These are phyloP conservation scores for Ranitomeya imitator DNA, from an alignment of 2,113 vertebrate species.

Conservation along the genomic window DNA sequence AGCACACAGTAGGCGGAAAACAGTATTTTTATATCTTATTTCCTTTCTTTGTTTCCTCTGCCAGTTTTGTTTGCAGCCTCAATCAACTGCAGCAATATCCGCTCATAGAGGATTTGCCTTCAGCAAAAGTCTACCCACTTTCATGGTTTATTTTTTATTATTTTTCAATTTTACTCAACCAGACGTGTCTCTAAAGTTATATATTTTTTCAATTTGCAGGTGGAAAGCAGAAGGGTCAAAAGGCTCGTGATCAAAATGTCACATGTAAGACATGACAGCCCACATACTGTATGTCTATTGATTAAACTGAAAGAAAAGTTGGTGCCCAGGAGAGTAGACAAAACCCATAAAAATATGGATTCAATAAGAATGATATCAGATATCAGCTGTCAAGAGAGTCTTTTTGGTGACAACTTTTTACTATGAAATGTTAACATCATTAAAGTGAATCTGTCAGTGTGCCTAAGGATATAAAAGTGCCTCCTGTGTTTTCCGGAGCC, in stretches of 20 bases:
- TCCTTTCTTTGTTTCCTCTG: slow-evolving; percentile 43
- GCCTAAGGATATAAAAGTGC: too few species aligned
- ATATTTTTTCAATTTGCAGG: not conserved
- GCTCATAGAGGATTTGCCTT: slow-evolving; percentile 48
- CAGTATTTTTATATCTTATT: slow-evolving; percentile 52
- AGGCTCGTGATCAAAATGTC: not conserved
- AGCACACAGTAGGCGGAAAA: slow-evolving; percentile 44
- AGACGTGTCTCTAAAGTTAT: not conserved
- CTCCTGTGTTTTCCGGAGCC: too few species aligned
- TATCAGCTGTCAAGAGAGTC: not conserved
- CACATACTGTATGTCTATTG: slow-evolving; percentile 2
- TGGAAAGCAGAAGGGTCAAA: slow-evolving; percentile 20
- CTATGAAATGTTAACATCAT: too few species aligned
- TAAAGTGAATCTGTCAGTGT: too few species aligned
- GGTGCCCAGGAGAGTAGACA: not conserved
- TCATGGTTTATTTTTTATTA: not conserved
- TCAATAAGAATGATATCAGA: not conserved
- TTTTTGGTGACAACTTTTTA: not conserved
- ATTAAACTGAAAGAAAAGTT: not conserved
- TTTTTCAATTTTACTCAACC: not conserved
- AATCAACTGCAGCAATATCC: slow-evolving; percentile 40
- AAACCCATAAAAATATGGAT: not conserved
- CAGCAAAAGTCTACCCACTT: slow-evolving; percentile 41
- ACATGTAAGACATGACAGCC: not conserved
- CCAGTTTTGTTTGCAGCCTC: slow-evolving; percentile 32